Evolutionary conservation across 2,888 invertebrate species (phyloP).

Genomic region (Ormyrus nitidulus): DNA sequence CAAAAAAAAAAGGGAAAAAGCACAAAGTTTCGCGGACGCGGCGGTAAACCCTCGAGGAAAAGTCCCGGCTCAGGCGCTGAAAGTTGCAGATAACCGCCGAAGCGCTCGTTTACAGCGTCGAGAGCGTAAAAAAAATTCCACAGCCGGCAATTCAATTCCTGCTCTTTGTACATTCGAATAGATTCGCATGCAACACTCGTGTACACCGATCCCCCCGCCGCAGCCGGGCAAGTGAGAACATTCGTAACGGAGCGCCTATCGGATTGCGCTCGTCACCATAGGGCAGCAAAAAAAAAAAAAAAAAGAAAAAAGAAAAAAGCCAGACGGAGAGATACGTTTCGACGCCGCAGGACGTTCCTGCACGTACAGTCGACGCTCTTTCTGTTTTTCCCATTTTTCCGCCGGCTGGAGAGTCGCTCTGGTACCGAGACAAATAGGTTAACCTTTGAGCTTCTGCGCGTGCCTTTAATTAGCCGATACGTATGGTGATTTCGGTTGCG

Average conservation of each 20-base stretch:
- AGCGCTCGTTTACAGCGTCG: slow-evolving; percentile 8
- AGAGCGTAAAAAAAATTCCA: slow-evolving; percentile 12
- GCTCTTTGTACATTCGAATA: slow-evolving; percentile 40
- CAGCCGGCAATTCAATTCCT: slow-evolving; percentile 36
- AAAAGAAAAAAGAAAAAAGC: not conserved
- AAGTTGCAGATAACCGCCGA: no score
- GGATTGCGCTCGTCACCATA: slow-evolving; percentile 17
- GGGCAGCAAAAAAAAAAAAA: not conserved
- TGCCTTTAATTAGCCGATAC: not conserved
- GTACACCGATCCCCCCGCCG: slow-evolving; percentile 11
- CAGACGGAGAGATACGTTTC: not conserved
- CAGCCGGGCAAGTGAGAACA: slow-evolving; percentile 20
- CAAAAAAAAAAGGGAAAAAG: no score
- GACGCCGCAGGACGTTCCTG: no score
- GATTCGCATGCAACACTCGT: slow-evolving; percentile 29
- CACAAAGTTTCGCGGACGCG: no score
- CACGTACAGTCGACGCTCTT: no score
- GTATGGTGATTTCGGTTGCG: not conserved
- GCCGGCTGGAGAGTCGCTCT: not conserved
- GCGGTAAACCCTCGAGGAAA: no score
- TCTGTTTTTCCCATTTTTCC: not conserved
- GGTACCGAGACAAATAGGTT: slow-evolving; percentile 8
- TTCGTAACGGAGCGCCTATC: slow-evolving; percentile 14
- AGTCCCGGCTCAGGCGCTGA: no score
- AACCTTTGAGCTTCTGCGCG: not conserved